Evolutionary conservation across 1,140 invertebrate species (phyloP), one percentile per base, ranked within the genome.

Genomic region (Aphis craccivora): DNA sequence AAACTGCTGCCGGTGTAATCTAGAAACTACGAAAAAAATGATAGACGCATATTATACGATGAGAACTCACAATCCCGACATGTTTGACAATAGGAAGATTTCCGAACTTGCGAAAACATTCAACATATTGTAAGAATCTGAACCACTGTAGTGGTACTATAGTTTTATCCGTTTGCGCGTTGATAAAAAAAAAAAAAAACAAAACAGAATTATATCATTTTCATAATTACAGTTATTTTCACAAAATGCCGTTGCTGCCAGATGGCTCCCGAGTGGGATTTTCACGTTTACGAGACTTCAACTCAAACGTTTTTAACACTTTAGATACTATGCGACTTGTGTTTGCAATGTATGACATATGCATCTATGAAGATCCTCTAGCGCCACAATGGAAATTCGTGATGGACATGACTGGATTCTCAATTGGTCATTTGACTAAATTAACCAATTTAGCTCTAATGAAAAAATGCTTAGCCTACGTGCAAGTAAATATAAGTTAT

Each of bases 21-120:
- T 94, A 43, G 94, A 94, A 60, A 25, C 40, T 48, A 93, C 92
- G 7, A 94, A 94, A 86, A 94, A 91, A 84, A 91, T 88, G 35
- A 91, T 94, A 20, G 91, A 93, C 7, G 18, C 45, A 2, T 94
- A 93, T 86, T 94, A 93, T 30, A 90, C 88, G 0, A 93, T 87
- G 30, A 87, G 84, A 43, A 94, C 90, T 30, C 67, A 93, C 81
- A 76, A 91, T 67, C 67, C 94, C 48, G 94, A 94, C 45, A 88
- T 94, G 83, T 94, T 94, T 83, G 53, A 55, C 53, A 43, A 93
- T 25, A 35, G 67, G 51, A 87, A 51, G 76, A 37, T 86, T 14
- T 90, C 93, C 35, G 67, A 90, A 88, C 23, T 93, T 45, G 35
- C 90, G 90, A 93, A 94, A 94, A 93, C 90, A 40, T 84, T 55